A percentile compares a stretch with the other conserved stretches of the same genome.
Evolutionary conservation across 2,113 vertebrate genomes (phyloP).

Genomic region (Pycnonotus jocosus): DNA sequence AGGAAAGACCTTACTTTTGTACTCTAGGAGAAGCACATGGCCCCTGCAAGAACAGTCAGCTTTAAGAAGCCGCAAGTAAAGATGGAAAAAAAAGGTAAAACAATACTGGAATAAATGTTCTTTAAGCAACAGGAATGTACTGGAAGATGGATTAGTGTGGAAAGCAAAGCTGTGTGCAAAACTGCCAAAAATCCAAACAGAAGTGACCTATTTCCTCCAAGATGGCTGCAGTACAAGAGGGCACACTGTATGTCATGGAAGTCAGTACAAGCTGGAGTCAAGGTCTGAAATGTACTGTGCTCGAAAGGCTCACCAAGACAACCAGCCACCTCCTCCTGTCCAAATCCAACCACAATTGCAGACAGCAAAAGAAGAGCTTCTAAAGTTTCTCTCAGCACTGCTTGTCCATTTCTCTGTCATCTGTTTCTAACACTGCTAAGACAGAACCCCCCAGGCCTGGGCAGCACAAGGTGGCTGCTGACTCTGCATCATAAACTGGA

Average conservation of each 20-base stretch:
- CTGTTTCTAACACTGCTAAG: background rate
- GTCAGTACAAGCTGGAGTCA: constrained; percentile 57
- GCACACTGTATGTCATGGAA: constrained; percentile 24
- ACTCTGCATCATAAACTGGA: background rate
- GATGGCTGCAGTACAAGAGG: constrained; percentile 65
- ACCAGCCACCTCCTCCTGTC: background rate
- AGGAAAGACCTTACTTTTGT: constrained; percentile 75
- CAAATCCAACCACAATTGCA: background rate
- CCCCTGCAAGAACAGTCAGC: constrained; percentile 76
- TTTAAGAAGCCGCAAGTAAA: constrained; percentile 68
- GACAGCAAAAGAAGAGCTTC: background rate
- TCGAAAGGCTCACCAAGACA: background rate
- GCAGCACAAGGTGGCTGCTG: background rate
- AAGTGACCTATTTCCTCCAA: constrained; percentile 47
- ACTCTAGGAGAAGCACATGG: constrained; percentile 73
- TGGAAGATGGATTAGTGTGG: constrained; percentile 63
- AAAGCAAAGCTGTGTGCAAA: constrained; percentile 71
- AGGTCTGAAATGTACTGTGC: constrained; percentile 1
- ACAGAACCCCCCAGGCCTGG: background rate
- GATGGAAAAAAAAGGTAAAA: constrained; percentile 20
- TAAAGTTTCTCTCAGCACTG: background rate
- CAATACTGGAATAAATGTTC: constrained; percentile 63
- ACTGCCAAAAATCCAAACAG: constrained; percentile 58
- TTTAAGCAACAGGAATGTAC: constrained; percentile 64
- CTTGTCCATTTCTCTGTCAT: background rate